Percentiles rank a stretch among this genome's conserved stretches.
Evolutionary conservation across 2,797 vertebrate species (phyloP).

Genomic region (Dendrocincla fuliginosa): DNA sequence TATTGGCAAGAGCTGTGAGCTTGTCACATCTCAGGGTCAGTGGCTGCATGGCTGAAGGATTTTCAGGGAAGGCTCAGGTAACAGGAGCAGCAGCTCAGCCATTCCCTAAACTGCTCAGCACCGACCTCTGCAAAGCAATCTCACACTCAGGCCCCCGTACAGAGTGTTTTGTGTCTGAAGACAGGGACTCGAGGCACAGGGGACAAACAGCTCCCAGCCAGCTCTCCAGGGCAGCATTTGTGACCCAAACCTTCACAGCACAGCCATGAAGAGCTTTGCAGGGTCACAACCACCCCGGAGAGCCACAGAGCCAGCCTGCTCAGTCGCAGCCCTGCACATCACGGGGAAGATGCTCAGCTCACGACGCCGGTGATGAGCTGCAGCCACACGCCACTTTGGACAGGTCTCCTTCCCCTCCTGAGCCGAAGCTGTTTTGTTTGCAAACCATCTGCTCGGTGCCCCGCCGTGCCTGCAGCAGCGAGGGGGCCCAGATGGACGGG

Average conservation of each 20-base stretch:
- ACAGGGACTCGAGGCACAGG: background rate
- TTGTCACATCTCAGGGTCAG: constrained; percentile 27
- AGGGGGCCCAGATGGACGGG: constrained; percentile 66
- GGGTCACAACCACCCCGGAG: background rate
- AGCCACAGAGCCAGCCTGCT: background rate
- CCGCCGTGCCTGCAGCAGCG: background rate
- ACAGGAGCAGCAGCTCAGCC: background rate
- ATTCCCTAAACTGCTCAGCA: background rate
- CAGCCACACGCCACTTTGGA: background rate
- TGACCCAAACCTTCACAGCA: rapidly evolving
- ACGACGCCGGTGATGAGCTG: background rate
- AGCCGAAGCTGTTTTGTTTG: constrained; percentile 21
- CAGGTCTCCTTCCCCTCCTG: constrained; percentile 6
- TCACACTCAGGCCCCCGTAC: rapidly evolving
- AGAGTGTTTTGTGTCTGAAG: rapidly evolving
- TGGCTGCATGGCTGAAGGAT: background rate
- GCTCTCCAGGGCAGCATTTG: background rate
- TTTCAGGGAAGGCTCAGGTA: background rate
- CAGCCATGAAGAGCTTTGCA: rapidly evolving
- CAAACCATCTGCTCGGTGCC: constrained; percentile 71
- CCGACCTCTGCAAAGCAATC: background rate
- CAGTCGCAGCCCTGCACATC: background rate
- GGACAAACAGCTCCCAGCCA: background rate
- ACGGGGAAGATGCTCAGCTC: rapidly evolving
- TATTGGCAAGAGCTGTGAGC: constrained; percentile 38